A percentile compares a stretch with the other conserved stretches of the same genome.
phyloP scores from a whole-genome alignment of 1,140 invertebrate species.

The Drosophila tani region DNA sequence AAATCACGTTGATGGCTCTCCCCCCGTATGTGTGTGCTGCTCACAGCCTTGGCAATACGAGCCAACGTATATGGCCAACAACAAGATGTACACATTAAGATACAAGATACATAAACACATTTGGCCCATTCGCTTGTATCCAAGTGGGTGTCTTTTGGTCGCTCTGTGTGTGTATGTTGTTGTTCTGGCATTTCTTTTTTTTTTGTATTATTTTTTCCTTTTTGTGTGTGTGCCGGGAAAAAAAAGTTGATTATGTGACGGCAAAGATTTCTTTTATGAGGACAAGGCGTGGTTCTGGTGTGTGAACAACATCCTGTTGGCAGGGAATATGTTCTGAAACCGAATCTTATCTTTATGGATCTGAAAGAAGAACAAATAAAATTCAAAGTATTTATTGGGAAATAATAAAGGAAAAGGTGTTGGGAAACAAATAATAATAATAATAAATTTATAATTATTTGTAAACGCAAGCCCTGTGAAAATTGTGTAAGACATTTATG shows the following conservation, averaged over 20 bases:
- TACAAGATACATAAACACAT: slow-evolving; percentile 71
- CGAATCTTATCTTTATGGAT: slow-evolving; percentile 20
- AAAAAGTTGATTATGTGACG: slow-evolving; percentile 57
- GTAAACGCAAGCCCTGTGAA: background rate
- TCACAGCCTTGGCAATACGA: slow-evolving; percentile 68
- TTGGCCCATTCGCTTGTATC: slow-evolving; percentile 30
- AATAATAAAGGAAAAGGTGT: slow-evolving; percentile 7
- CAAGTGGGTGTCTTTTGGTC: slow-evolving; percentile 41
- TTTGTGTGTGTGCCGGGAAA: slow-evolving; percentile 7
- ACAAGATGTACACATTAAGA: slow-evolving; percentile 57
- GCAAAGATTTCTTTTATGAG: slow-evolving; percentile 50
- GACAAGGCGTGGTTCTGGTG: slow-evolving; percentile 38
- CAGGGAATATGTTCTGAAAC: slow-evolving; percentile 10
- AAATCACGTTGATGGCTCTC: slow-evolving; percentile 64
- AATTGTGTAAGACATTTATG: background rate
- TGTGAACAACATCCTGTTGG: slow-evolving; percentile 36
- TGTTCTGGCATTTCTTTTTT: slow-evolving; percentile 31
- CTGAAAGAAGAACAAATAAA: slow-evolving; percentile 12
- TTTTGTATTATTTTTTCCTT: background rate
- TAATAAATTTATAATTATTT: background rate
- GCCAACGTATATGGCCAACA: slow-evolving; percentile 45
- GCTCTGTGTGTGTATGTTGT: slow-evolving; percentile 3
- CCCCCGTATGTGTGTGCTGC: slow-evolving; percentile 11
- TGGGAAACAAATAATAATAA: background rate
- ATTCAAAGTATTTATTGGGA: background rate